Evolutionary conservation across 2,797 vertebrate genomes (phyloP).

Genomic region (Crossoptilon crossoptilon): DNA sequence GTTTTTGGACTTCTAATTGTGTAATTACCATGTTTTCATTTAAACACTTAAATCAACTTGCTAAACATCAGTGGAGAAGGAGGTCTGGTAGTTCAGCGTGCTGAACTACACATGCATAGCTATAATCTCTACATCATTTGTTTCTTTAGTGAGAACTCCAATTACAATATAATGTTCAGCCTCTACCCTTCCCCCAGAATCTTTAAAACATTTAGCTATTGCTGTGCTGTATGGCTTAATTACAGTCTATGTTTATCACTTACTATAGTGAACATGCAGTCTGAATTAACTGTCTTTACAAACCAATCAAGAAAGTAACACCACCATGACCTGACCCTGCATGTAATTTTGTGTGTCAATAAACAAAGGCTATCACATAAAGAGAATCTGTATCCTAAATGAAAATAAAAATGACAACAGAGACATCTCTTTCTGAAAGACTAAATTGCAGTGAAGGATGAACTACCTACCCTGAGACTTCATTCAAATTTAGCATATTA

Average conservation of each 20-base stretch:
- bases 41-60: not conserved
- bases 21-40: slow-evolving; percentile 3
- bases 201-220: slow-evolving; percentile 40
- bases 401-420: not conserved
- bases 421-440: not conserved
- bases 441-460: not conserved
- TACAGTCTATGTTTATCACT: slow-evolving; percentile 14
- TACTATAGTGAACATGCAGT: not conserved
- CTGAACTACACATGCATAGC: not conserved
- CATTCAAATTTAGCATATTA: slow-evolving; percentile 6
- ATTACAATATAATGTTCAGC: slow-evolving; percentile 24
- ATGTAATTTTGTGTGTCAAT: not conserved
- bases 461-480: not conserved
- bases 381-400: slow-evolving; percentile 15
- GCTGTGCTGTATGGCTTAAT: slow-evolving; percentile 47
- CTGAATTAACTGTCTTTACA: not conserved
- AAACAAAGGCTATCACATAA: not conserved
- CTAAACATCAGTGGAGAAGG: not conserved
- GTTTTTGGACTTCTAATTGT: not conserved
- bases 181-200: not conserved
- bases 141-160: slow-evolving; percentile 21
- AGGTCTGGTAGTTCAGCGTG: not conserved
- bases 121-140: slow-evolving; percentile 21
- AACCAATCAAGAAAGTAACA: slow-evolving; percentile 23
- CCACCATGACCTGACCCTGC: not conserved